These are phyloP conservation scores for Epinephelus malabaricus DNA, from an alignment of 2,797 vertebrate species.

Conservation along the genomic window DNA sequence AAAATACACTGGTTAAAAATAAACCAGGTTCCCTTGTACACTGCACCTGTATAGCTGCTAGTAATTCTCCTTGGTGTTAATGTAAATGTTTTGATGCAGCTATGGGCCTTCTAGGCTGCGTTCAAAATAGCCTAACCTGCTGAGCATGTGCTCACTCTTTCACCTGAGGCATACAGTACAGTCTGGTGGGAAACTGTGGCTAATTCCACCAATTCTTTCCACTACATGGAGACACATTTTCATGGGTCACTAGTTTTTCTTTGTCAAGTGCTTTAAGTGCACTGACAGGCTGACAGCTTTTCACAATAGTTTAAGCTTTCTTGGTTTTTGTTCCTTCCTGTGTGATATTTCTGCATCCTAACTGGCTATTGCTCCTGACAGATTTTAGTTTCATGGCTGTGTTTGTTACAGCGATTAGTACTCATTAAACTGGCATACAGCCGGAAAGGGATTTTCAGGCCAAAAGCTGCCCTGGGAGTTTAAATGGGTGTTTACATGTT, in stretches of 20 bases:
- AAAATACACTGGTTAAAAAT: constrained; percentile 80
- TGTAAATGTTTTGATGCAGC: constrained; percentile 57
- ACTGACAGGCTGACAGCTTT: constrained; percentile 37
- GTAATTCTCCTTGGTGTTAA: constrained; percentile 40
- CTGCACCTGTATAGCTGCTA: constrained; percentile 60
- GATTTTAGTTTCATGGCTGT: constrained; percentile 24
- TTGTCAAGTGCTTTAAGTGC: constrained; percentile 42
- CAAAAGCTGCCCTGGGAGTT: background rate
- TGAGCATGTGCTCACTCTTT: constrained; percentile 19
- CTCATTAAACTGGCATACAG: constrained; percentile 20
- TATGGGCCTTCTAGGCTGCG: background rate
- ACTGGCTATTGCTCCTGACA: constrained; percentile 21
- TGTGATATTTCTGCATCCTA: constrained; percentile 6
- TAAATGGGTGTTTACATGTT: constrained; percentile 15
- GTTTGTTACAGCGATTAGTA: constrained; percentile 19
- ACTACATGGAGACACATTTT: constrained; percentile 40
- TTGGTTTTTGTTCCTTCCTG: background rate
- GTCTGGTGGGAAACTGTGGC: constrained; percentile 48
- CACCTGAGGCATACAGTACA: constrained; percentile 23
- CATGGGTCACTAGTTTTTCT: constrained; percentile 55
- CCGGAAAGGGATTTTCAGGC: background rate
- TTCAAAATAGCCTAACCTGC: constrained; percentile 40
- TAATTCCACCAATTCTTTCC: constrained; percentile 62
- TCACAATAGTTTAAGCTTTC: constrained; percentile 37
- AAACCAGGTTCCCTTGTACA: constrained; percentile 32